Conservation (phyloP, 2,113 vertebrate genomes). For the Bostrychus sinensis region DNA sequence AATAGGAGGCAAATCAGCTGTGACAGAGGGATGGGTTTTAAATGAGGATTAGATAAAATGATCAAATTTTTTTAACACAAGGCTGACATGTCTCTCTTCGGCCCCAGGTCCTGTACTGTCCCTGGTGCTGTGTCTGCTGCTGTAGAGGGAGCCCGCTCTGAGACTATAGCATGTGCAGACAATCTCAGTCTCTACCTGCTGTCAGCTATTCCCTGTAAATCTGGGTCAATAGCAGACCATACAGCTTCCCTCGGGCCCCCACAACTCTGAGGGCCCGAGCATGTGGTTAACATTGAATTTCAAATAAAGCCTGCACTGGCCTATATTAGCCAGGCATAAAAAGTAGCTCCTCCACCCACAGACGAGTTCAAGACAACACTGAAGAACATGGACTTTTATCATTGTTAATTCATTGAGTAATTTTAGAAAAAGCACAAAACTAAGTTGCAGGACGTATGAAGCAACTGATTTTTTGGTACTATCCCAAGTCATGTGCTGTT, state of each 20-base stretch:
- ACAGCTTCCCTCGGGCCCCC: conserved; percentile 44
- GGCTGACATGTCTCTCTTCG: too few species aligned
- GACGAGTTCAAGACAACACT: conserved; percentile 22
- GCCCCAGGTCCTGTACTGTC: too few species aligned
- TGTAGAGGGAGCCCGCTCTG: conserved; percentile 21
- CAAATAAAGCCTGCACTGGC: conserved; percentile 54
- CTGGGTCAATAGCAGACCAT: conserved; percentile 74
- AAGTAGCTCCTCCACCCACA: conserved; percentile 22
- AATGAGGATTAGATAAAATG: too few species aligned
- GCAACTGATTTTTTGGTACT: too few species aligned
- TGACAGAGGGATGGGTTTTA: too few species aligned
- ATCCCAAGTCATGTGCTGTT: too few species aligned
- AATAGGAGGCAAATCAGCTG: too few species aligned
- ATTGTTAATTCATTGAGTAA: neutral
- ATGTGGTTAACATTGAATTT: conserved; percentile 70
- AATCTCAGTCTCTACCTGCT: conserved; percentile 51
- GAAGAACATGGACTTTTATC: neutral
- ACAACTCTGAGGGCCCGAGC: conserved; percentile 54
- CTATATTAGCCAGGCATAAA: conserved; percentile 44
- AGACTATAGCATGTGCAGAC: conserved; percentile 63
- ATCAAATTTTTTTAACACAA: too few species aligned
- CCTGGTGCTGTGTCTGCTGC: too few species aligned
- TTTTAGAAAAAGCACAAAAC: neutral
- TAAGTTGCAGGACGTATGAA: neutral
- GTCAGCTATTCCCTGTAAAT: conserved; percentile 65